Conservation (phyloP, 2,113 vertebrate genomes). For the Perca fluviatilis region DNA sequence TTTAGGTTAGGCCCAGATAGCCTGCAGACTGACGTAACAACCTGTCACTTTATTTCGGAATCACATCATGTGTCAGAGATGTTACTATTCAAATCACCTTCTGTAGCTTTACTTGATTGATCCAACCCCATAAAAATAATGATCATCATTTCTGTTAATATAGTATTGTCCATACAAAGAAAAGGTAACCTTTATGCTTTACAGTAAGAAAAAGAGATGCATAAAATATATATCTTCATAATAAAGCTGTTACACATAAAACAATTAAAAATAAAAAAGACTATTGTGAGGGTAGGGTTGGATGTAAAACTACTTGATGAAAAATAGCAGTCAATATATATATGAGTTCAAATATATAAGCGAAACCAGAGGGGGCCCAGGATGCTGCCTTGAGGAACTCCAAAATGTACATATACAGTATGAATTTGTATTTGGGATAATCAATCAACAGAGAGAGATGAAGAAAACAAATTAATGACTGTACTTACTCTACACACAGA, state of each 20-base stretch:
- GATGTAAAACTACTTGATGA: not conserved
- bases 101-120: not conserved
- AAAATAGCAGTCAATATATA: not conserved
- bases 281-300: not conserved
- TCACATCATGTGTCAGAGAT: constrained; percentile 5
- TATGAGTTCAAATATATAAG: not conserved
- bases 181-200: not conserved
- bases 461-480: not conserved
- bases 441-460: not conserved
- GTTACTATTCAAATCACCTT: not conserved
- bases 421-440: not conserved
- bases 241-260: not conserved
- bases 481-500: not conserved
- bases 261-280: not conserved
- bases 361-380: not conserved
- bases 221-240: not conserved
- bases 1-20: constrained; percentile 57
- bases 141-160: not conserved
- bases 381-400: constrained; percentile 22
- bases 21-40: constrained; percentile 66
- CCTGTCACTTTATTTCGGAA: constrained; percentile 35
- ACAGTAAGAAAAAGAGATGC: not conserved
- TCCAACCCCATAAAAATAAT: not conserved
- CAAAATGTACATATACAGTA: not conserved
- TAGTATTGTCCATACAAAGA: not conserved